Conservation (phyloP, 2,113 vertebrate species). For the Falco punctatus region DNA sequence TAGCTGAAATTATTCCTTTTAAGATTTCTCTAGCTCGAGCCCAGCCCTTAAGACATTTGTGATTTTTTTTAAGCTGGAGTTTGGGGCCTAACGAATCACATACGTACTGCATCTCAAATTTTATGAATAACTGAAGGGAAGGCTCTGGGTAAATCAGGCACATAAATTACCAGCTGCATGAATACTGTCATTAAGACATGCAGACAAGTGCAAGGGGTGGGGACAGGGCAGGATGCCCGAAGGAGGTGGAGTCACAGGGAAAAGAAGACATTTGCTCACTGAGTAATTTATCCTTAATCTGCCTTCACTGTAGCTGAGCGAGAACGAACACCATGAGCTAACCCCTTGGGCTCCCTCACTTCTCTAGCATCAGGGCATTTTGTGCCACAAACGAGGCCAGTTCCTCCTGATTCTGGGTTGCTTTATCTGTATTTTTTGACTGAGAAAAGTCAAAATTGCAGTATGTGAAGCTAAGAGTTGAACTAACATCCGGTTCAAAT, state of each 20-base stretch:
- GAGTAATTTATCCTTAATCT: slow-evolving; percentile 33
- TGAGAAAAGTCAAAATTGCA: neutral
- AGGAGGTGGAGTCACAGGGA: slow-evolving; percentile 39
- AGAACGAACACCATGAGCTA: neutral
- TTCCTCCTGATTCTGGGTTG: neutral
- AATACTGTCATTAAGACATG: slow-evolving; percentile 41
- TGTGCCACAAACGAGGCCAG: neutral
- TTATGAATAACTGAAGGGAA: slow-evolving; percentile 47
- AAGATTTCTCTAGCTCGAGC: neutral
- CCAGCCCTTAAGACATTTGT: neutral
- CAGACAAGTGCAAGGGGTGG: slow-evolving; percentile 51
- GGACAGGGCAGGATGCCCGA: slow-evolving; percentile 2
- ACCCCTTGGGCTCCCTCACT: neutral
- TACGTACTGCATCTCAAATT: neutral
- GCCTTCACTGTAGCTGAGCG: neutral
- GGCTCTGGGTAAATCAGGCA: slow-evolving; percentile 28
- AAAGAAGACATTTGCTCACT: slow-evolving; percentile 55
- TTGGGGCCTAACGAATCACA: neutral
- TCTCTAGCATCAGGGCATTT: neutral
- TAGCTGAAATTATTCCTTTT: neutral
- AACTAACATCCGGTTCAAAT: neutral
- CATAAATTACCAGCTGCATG: slow-evolving; percentile 61
- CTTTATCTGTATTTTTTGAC: neutral
- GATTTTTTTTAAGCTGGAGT: neutral
- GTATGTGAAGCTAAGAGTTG: neutral